Evolutionary conservation across 2,797 vertebrate genomes (phyloP).

Genomic region (Orientallactaga sibirica): DNA sequence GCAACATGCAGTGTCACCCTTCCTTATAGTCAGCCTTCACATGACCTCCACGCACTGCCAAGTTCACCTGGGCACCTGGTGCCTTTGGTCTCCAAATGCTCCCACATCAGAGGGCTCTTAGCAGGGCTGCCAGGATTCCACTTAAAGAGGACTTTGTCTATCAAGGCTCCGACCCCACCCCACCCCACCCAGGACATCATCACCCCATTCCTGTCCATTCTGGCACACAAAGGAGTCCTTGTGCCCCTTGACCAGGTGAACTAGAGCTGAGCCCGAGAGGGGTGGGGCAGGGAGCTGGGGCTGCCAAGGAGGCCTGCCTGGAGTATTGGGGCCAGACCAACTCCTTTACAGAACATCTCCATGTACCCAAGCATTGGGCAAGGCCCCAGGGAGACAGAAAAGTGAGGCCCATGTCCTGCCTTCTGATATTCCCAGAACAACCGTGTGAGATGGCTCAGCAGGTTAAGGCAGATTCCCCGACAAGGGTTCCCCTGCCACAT

Average conservation of each 20-base stretch:
- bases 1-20: not conserved
- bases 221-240: constrained; percentile 63
- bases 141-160: constrained; percentile 77
- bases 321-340: not conserved
- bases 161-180: not conserved
- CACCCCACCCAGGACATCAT: not conserved
- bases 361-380: not conserved
- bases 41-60: not conserved
- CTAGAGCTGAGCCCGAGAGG: not conserved
- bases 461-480: too few species aligned
- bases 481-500: not conserved
- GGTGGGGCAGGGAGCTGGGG: not conserved
- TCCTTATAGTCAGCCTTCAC: not conserved
- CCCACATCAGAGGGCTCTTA: not conserved
- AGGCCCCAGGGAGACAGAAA: not conserved
- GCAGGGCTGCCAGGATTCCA: not conserved
- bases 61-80: not conserved
- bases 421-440: too few species aligned
- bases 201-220: not conserved
- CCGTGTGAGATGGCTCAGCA: too few species aligned
- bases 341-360: too few species aligned
- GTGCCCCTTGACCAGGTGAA: constrained; percentile 64
- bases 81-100: not conserved
- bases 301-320: not conserved
- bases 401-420: not conserved